phyloP scores from a whole-genome alignment of 2,888 invertebrate species.

The Caenorhabditis virilis region DNA sequence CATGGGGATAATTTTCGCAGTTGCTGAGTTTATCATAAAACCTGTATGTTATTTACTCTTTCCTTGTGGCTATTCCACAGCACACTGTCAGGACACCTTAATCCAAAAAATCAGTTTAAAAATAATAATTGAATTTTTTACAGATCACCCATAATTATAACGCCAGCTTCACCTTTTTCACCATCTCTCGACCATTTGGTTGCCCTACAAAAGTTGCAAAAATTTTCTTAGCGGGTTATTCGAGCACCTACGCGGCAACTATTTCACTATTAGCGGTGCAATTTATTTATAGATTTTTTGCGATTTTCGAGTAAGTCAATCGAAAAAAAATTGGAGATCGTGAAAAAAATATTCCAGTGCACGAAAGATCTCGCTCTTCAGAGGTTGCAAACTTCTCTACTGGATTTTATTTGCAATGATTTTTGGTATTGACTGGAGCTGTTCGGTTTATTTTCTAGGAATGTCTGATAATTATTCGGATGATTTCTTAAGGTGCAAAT shows the following conservation, averaged over 20 bases:
- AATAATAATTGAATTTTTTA: background rate
- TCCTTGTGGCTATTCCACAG: too few species aligned
- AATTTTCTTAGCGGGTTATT: constrained; percentile 24
- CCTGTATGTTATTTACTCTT: too few species aligned
- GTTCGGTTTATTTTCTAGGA: constrained; percentile 29
- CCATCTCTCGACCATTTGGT: constrained; percentile 18
- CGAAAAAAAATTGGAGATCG: background rate
- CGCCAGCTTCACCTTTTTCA: constrained; percentile 30
- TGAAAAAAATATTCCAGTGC: constrained; percentile 9
- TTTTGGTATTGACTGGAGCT: constrained; percentile 29
- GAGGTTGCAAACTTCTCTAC: constrained; percentile 12
- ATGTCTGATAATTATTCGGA: constrained; percentile 18
- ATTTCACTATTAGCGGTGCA: constrained; percentile 26
- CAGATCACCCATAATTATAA: constrained; percentile 34
- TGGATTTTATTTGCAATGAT: constrained; percentile 19
- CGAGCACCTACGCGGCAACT: constrained; percentile 31
- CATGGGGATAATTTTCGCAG: constrained; percentile 20
- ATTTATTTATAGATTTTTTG: constrained; percentile 25
- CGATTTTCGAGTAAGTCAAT: constrained; percentile 25
- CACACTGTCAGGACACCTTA: too few species aligned
- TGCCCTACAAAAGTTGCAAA: constrained; percentile 19
- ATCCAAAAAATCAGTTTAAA: background rate
- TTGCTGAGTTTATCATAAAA: constrained; percentile 27
- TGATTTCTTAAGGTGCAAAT: too few species aligned
- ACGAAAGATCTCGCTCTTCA: constrained; percentile 12